phyloP scores from a whole-genome alignment of 2,888 invertebrate species.

The Nowickia ferox region DNA sequence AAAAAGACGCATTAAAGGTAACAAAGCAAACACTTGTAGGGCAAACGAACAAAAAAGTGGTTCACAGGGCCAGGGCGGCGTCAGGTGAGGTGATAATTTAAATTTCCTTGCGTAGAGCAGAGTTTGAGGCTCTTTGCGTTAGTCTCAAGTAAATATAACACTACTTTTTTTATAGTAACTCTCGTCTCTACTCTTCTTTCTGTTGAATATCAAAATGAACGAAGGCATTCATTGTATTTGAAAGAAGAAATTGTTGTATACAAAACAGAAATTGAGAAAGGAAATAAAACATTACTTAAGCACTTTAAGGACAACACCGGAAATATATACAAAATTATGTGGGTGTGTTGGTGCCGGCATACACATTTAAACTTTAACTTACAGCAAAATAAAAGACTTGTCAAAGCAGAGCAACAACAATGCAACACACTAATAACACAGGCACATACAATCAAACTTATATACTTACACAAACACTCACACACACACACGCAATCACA shows the following conservation, averaged over 20 bases:
- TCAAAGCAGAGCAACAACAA: conserved; percentile 56
- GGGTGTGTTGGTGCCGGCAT: background rate
- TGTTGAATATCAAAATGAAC: conserved; percentile 49
- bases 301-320: conserved; percentile 69
- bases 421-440: background rate
- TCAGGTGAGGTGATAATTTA: background rate
- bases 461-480: conserved; percentile 38
- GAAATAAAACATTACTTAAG: conserved; percentile 73
- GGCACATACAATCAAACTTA: background rate
- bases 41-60: conserved; percentile 19
- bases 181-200: conserved; percentile 2
- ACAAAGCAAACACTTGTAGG: conserved; percentile 51
- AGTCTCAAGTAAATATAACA: conserved; percentile 34
- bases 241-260: conserved; percentile 26
- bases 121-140: conserved; percentile 12
- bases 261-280: conserved; percentile 65
- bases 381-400: conserved; percentile 38
- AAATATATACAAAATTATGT: conserved; percentile 39
- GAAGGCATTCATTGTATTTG: background rate
- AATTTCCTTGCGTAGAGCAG: background rate
- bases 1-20: conserved; percentile 41
- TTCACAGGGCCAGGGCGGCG: background rate
- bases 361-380: conserved; percentile 11
- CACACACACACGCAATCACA: background rate
- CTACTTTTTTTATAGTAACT: conserved; percentile 15